A percentile compares a stretch with the other conserved stretches of the same genome.
Evolutionary conservation across 2,113 vertebrate species (phyloP).

Genomic region (Chaenocephalus aceratus): DNA sequence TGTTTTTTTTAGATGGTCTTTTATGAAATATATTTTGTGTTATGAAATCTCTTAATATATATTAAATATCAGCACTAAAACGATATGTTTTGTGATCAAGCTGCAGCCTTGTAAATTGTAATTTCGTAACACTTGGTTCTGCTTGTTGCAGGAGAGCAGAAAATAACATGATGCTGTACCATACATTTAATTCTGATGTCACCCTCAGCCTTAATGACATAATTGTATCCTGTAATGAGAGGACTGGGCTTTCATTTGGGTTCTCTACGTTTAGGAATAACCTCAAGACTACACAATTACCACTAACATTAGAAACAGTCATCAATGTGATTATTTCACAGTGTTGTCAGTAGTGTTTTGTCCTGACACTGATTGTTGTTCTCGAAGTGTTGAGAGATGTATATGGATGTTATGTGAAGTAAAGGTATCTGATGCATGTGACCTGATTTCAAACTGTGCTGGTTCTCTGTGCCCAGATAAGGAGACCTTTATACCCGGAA

Average conservation of each 20-base stretch:
- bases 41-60: not conserved
- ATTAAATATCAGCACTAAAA: not conserved
- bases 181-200: slow-evolving; percentile 17
- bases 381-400: not conserved
- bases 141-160: not conserved
- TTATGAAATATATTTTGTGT: not conserved
- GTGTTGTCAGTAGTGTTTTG: not conserved
- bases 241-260: slow-evolving; percentile 23
- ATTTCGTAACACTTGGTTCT: not conserved
- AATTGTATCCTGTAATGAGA: slow-evolving; percentile 15
- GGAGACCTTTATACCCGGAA: slow-evolving; percentile 1
- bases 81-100: not conserved
- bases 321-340: not conserved
- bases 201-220: not conserved
- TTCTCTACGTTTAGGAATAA: not conserved
- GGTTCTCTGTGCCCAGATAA: slow-evolving; percentile 28
- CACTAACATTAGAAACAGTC: not conserved
- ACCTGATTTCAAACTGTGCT: not conserved
- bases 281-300: slow-evolving; percentile 19
- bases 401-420: slow-evolving; percentile 15
- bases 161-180: not conserved
- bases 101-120: not conserved
- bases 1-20: not conserved
- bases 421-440: not conserved
- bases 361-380: not conserved